phyloP scores from a whole-genome alignment of 2,113 vertebrate species.

The Naja naja region DNA sequence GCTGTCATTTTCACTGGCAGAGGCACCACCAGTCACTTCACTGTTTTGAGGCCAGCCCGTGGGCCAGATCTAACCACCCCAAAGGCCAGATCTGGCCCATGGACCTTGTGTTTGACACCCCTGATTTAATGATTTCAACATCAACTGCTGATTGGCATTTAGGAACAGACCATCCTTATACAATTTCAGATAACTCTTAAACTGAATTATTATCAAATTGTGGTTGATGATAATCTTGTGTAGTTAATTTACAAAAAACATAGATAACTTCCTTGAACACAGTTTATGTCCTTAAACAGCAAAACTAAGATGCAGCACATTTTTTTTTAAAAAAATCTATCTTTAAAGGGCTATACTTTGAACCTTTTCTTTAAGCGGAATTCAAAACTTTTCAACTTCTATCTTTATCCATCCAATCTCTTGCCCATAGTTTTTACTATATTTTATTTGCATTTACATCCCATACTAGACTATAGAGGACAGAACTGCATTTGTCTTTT shows the following conservation, averaged over 20 bases:
- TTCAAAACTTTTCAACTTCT: neutral
- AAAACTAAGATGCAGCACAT: neutral
- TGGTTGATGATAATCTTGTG: neutral
- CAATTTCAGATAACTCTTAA: neutral
- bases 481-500: neutral
- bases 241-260: neutral
- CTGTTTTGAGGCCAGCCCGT: too few species aligned
- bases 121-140: neutral
- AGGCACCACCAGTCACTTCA: too few species aligned
- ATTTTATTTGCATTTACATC: neutral
- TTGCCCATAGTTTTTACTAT: neutral
- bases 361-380: neutral
- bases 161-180: neutral
- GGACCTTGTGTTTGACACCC: too few species aligned
- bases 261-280: neutral
- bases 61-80: too few species aligned
- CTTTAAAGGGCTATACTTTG: neutral
- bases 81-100: too few species aligned
- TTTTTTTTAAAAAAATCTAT: neutral
- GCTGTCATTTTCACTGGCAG: too few species aligned
- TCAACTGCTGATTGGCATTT: neutral
- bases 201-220: neutral
- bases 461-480: neutral
- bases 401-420: neutral
- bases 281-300: neutral